Conservation (phyloP, 1,140 invertebrate species). For the Oryctes rhinoceros region DNA sequence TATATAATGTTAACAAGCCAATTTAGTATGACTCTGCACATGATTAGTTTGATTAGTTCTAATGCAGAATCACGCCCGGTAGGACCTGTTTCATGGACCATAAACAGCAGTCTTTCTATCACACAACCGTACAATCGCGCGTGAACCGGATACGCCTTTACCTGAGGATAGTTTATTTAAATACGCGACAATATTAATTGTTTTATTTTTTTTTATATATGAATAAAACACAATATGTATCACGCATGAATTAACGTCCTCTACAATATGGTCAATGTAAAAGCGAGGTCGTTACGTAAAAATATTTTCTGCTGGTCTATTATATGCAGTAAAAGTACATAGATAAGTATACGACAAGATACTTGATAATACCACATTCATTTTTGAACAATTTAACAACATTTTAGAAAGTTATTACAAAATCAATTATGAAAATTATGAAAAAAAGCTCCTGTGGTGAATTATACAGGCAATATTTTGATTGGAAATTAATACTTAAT, state of each 20-base stretch:
- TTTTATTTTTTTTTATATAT: not conserved
- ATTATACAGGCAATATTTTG: too few relatives aligned
- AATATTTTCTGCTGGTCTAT: not conserved
- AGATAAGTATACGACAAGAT: not conserved
- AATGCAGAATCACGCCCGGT: not conserved
- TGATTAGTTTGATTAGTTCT: too few relatives aligned
- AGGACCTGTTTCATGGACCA: not conserved
- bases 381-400: too few relatives aligned
- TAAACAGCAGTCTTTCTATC: not conserved
- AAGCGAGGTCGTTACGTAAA: slow-evolving; percentile 3
- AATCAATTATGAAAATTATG: too few relatives aligned
- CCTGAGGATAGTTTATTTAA: not conserved
- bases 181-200: slow-evolving; percentile 23
- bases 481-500: too few relatives aligned
- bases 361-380: not conserved
- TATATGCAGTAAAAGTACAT: not conserved
- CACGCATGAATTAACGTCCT: not conserved
- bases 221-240: not conserved
- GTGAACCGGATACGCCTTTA: slow-evolving; percentile 18
- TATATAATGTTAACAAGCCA: too few relatives aligned
- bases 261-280: not conserved
- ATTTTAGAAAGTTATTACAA: too few relatives aligned
- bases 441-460: too few relatives aligned
- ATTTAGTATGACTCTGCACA: too few relatives aligned
- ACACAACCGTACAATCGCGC: not conserved